Percentiles rank a stretch among this genome's conserved stretches.
These are phyloP conservation scores for Epizoanthus scotinus DNA, from an alignment of 92 coral and sea anemone genomes.

Conservation along the genomic window DNA sequence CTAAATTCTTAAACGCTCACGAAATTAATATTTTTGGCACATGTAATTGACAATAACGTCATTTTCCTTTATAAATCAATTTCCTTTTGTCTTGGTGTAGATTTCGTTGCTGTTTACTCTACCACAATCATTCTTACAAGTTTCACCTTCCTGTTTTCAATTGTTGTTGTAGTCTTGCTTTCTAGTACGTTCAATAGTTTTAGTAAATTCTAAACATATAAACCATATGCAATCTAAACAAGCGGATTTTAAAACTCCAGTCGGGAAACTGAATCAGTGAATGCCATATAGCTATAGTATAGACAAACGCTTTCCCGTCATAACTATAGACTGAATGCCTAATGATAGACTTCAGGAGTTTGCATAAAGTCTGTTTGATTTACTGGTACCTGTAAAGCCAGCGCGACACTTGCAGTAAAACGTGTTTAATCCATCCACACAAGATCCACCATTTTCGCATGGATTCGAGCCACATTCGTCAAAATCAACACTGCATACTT, in stretches of 20 bases:
- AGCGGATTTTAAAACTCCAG: no score
- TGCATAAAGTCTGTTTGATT: background rate
- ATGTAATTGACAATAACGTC: background rate
- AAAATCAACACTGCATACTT: slow-evolving; percentile 72
- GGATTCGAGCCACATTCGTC: slow-evolving; percentile 85
- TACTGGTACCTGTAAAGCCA: slow-evolving; percentile 86
- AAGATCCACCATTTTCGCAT: slow-evolving; percentile 79
- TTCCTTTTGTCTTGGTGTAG: slow-evolving; percentile 1
- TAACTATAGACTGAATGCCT: slow-evolving; percentile 7
- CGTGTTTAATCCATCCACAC: slow-evolving; percentile 70
- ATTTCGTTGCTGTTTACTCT: slow-evolving; percentile 10
- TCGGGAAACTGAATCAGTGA: no score
- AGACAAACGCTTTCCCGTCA: background rate
- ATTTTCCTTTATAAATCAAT: slow-evolving; percentile 1
- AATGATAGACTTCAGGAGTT: slow-evolving; percentile 12
- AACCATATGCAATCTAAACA: no score
- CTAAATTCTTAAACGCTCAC: background rate
- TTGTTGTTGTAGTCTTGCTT: background rate
- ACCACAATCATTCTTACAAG: background rate
- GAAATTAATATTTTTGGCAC: slow-evolving; percentile 8
- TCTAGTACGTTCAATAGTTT: background rate
- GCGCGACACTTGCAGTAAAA: slow-evolving; percentile 74
- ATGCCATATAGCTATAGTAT: no score
- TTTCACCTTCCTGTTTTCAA: background rate
- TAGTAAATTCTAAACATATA: no score